These are phyloP conservation scores for Drosophila meridiana DNA, from an alignment of 2,888 invertebrate species.

Conservation along the genomic window DNA sequence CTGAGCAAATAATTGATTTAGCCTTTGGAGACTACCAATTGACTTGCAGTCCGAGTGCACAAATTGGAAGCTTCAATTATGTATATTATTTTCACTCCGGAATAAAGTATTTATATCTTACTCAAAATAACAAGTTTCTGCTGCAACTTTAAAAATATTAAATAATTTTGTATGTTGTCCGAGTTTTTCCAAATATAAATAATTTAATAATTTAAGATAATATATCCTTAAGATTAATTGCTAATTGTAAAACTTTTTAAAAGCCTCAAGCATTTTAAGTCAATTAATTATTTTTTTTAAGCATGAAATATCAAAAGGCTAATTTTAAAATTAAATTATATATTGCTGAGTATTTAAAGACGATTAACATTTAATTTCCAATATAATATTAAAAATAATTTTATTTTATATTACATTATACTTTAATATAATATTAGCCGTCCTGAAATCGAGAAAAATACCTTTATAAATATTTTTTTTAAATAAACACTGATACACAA, in stretches of 20 bases:
- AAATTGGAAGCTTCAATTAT: constrained; percentile 8
- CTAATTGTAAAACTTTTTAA: too few species aligned
- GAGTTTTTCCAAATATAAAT: too few species aligned
- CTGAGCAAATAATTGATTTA: constrained; percentile 39
- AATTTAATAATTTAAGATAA: too few species aligned
- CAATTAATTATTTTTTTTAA: too few species aligned
- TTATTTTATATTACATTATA: not conserved
- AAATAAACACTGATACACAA: not conserved
- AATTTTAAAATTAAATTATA: too few species aligned
- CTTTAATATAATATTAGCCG: not conserved
- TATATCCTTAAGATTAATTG: too few species aligned
- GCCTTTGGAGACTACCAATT: constrained; percentile 3
- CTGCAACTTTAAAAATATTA: not conserved
- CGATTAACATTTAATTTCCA: constrained; percentile 87
- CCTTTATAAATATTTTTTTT: not conserved
- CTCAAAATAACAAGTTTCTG: not conserved
- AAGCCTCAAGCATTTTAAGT: too few species aligned
- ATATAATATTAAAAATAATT: not conserved
- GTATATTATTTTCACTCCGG: not conserved
- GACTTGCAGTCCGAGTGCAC: not conserved
- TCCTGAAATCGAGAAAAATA: constrained; percentile 2
- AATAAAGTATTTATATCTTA: not conserved
- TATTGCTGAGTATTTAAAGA: constrained; percentile 85
- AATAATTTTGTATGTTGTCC: not conserved
- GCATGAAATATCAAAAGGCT: too few species aligned